phyloP scores from a whole-genome alignment of 2,797 vertebrate genomes.

The Platyrinchus mystaceus region DNA sequence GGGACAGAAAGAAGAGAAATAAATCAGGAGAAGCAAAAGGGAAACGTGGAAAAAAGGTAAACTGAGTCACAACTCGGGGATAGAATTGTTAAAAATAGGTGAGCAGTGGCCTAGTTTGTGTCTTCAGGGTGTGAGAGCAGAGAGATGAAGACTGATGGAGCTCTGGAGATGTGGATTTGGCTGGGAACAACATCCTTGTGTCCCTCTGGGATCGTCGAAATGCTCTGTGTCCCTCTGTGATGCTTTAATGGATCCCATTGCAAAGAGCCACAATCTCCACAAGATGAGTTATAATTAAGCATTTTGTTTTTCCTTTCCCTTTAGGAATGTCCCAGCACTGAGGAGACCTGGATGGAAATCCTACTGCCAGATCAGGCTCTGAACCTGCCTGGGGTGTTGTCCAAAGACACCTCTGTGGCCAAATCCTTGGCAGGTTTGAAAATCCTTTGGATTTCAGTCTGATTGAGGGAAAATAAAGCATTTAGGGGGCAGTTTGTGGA shows the following conservation, averaged over 20 bases:
- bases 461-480: neutral
- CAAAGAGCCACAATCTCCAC: neutral
- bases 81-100: neutral
- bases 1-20: neutral
- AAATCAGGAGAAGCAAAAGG: neutral
- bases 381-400: neutral
- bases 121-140: neutral
- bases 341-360: neutral
- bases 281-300: neutral
- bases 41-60: neutral
- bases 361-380: neutral
- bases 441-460: neutral
- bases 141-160: neutral
- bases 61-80: neutral
- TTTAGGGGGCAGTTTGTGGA: neutral
- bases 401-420: neutral
- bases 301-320: neutral
- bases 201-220: neutral
- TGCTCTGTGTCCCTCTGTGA: neutral
- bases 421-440: neutral
- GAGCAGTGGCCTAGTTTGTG: neutral
- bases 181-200: neutral
- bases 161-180: fast-evolving
- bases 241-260: fast-evolving
- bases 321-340: neutral